phyloP scores from a whole-genome alignment of 2,888 invertebrate genomes.

The Cheilosia scutellata region DNA sequence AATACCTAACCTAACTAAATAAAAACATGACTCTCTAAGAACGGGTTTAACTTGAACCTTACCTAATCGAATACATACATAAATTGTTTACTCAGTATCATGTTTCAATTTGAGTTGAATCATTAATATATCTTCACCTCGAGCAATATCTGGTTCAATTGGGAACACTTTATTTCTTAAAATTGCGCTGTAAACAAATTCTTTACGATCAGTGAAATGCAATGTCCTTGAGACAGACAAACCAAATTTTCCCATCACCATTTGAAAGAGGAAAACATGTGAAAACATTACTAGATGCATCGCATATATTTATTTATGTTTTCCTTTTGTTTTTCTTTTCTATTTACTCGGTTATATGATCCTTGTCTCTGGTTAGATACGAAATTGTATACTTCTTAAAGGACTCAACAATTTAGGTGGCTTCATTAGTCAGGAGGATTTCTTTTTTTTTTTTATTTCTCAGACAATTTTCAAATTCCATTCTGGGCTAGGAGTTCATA shows the following conservation, averaged over 20 bases:
- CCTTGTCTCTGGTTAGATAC: conserved; percentile 35
- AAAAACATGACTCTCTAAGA: not conserved
- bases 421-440: conserved; percentile 29
- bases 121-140: not conserved
- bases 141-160: not conserved
- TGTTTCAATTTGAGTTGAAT: conserved; percentile 12
- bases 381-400: conserved; percentile 25
- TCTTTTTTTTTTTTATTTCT: conserved; percentile 1
- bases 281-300: not conserved
- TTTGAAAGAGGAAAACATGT: not conserved
- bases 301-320: conserved; percentile 36
- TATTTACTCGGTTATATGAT: conserved; percentile 60
- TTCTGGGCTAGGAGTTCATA: conserved; percentile 7
- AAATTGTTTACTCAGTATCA: conserved; percentile 20
- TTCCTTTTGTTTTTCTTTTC: conserved; percentile 44
- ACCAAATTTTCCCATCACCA: conserved; percentile 1
- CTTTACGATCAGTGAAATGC: not conserved
- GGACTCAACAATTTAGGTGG: not conserved
- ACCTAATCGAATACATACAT: not conserved
- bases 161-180: not conserved
- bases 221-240: not conserved
- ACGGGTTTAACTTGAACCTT: conserved; percentile 11
- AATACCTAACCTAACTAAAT: not conserved
- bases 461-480: conserved; percentile 17
- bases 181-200: conserved; percentile 2